Conservation (phyloP, 2,888 invertebrate genomes). For the Napeogenes inachia region DNA sequence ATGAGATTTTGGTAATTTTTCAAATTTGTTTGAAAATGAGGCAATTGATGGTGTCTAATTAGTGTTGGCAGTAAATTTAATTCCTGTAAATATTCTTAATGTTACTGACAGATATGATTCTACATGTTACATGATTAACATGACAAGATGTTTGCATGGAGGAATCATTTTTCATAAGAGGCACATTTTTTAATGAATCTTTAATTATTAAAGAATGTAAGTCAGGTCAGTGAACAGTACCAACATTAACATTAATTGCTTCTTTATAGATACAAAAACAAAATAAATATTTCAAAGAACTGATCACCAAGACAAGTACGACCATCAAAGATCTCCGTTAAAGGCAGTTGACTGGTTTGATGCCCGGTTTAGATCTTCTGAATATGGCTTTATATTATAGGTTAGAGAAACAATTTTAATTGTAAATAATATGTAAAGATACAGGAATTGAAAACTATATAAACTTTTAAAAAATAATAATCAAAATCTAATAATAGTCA, state of each 20-base stretch:
- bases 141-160: too few species aligned
- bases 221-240: not conserved
- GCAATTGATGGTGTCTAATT: conserved; percentile 52
- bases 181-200: too few species aligned
- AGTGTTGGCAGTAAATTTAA: conserved; percentile 39
- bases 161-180: too few species aligned
- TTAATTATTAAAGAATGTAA: too few species aligned
- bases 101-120: not conserved
- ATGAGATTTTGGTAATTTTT: conserved; percentile 31
- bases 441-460: too few species aligned
- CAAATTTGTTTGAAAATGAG: conserved; percentile 37
- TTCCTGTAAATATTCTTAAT: conserved; percentile 31
- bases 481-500: too few species aligned
- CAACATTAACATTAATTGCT: not conserved
- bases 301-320: too few species aligned
- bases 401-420: conserved; percentile 16
- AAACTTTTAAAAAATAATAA: too few species aligned
- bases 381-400: conserved; percentile 23
- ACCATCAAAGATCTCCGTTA: not conserved
- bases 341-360: conserved; percentile 17
- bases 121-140: too few species aligned
- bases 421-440: not conserved
- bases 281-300: too few species aligned
- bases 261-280: not conserved
- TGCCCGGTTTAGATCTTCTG: conserved; percentile 29